Base-by-base conservation (phyloP, 2,113 vertebrate genomes). In the Hystrix cristata region DNA sequence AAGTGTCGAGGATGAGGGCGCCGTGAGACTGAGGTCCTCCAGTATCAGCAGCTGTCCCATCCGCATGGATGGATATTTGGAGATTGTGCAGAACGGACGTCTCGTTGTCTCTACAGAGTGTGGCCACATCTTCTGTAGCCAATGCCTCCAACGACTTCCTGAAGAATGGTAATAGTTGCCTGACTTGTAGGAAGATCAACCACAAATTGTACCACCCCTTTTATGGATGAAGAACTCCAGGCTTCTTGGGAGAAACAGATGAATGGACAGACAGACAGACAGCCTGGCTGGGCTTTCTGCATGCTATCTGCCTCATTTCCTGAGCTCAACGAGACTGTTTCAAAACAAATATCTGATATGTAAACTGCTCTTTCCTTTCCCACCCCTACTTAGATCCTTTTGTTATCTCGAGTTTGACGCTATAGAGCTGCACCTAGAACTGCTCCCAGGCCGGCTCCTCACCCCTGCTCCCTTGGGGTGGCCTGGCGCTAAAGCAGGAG, bases 41-140 rank as follows among this genome's bases (percentile, higher is more conserved):
- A 99, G 99, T 72, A 98, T 98, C 0, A 98, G 99, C 92, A 99
- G 99, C 92, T 99, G 99, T 96, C 99, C 99, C 0, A 99, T 99
- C 85, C 99, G 99, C 98, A 99, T 99, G 99, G 99, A 99, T 88
- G 98, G 98, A 1, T 99, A 99, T 96, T 98, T 99, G 0, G 99
- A 99, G 99, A 99, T 99, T 3, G 97, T 99, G 23, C 99, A 99
- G 91, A 99, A 99, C 0, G 99, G 99, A 51, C 98, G 99, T 48
- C 99, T 99, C 89, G 99, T 99, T 27, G 99, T 99, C 31, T 99
- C 99, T 78, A 99, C 99, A 2, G 99, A 99, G 79, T 99, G 99
- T 2, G 99, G 99, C 93, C 99, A 99, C 1, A 98, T 99, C 65
- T 99, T 99, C 98, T 99, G 99, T 97, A 99, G 99, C 93, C 99